These are phyloP conservation scores for Andrena bucephala DNA, from an alignment of 2,888 invertebrate genomes.

Conservation along the genomic window DNA sequence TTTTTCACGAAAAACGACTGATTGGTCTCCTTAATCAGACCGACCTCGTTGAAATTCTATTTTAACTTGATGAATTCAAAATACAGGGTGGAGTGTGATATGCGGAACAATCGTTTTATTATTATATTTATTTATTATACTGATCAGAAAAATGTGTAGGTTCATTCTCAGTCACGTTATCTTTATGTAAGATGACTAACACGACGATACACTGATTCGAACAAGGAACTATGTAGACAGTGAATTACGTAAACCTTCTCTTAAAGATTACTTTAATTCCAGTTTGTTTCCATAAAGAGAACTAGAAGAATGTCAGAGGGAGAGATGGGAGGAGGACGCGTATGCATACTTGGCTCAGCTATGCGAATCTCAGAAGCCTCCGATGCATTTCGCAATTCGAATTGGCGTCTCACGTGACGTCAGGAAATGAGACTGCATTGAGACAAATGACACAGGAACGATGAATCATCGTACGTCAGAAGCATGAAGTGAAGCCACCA, in stretches of 20 bases:
- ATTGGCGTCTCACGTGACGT: slow-evolving; percentile 76
- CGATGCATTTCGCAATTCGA: slow-evolving; percentile 76
- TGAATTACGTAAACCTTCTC: background rate
- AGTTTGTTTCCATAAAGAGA: background rate
- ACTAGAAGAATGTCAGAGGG: background rate
- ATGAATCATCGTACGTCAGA: slow-evolving; percentile 80
- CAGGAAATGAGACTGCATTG: slow-evolving; percentile 77
- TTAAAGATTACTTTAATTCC: background rate
- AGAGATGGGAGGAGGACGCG: slow-evolving; percentile 1
- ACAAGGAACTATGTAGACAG: background rate
- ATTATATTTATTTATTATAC: no score
- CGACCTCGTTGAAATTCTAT: no score
- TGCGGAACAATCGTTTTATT: no score
- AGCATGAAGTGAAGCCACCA: slow-evolving; percentile 74
- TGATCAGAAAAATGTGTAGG: no score
- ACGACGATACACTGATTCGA: no score
- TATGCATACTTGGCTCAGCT: slow-evolving; percentile 40
- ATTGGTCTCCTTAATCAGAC: no score
- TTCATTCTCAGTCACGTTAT: no score
- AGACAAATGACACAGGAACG: slow-evolving; percentile 79
- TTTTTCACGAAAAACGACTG: no score
- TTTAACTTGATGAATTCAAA: no score
- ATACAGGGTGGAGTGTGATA: no score
- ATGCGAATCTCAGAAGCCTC: slow-evolving; percentile 60
- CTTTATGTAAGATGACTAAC: no score